Conservation (phyloP, 2,888 invertebrate species). For the Epinotia brunnichana region DNA sequence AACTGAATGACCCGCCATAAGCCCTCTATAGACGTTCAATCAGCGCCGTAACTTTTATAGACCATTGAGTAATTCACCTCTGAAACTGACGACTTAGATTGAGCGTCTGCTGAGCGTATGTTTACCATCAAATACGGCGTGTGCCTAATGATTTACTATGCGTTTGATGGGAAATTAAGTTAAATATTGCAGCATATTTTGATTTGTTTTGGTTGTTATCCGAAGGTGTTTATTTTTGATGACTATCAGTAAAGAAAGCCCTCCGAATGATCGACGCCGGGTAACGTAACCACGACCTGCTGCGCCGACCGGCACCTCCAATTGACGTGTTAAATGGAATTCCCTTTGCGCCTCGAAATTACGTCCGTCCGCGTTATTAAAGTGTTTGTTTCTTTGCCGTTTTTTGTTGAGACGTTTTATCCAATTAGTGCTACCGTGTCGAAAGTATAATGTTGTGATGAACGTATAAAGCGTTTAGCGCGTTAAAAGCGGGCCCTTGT, state of each 20-base stretch:
- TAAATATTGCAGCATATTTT: constrained; percentile 24
- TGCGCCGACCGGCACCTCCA: constrained; percentile 72
- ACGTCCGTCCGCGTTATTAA: constrained; percentile 77
- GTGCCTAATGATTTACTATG: constrained; percentile 7
- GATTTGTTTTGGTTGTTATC: constrained; percentile 20
- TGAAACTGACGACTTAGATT: not conserved
- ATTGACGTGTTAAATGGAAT: constrained; percentile 84
- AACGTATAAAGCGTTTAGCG: constrained; percentile 77
- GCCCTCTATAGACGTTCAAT: constrained; percentile 1
- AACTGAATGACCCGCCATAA: constrained; percentile 18
- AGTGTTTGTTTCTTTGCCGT: constrained; percentile 80
- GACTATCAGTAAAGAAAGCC: constrained; percentile 13
- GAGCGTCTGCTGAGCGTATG: not conserved
- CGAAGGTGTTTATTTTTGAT: constrained; percentile 22
- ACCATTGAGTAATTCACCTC: constrained; percentile 14
- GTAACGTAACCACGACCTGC: constrained; percentile 63
- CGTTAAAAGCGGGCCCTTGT: constrained; percentile 76
- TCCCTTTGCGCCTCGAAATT: constrained; percentile 79
- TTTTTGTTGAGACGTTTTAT: constrained; percentile 78
- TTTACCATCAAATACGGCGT: constrained; percentile 13
- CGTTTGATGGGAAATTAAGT: constrained; percentile 9
- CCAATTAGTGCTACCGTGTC: constrained; percentile 85
- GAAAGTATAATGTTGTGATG: constrained; percentile 82
- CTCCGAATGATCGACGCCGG: not conserved
- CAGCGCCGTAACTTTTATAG: constrained; percentile 9